These are phyloP conservation scores for Drosophila maculinotata DNA, from an alignment of 2,888 invertebrate genomes.

Conservation along the genomic window DNA sequence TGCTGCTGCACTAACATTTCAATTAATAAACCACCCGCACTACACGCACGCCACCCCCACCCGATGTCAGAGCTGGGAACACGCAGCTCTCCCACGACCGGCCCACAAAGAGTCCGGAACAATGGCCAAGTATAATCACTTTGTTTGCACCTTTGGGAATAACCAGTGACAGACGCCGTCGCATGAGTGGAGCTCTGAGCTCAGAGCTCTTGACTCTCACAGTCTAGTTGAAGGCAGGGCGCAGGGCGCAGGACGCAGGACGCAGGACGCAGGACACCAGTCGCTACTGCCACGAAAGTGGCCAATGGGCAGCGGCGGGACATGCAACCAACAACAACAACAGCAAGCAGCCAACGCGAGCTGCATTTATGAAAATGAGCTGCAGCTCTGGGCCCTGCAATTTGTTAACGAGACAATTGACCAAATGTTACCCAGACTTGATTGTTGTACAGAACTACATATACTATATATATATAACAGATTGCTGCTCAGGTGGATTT, in stretches of 20 bases:
- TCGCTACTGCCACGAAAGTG: slow-evolving; percentile 30
- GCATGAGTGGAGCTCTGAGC: slow-evolving; percentile 60
- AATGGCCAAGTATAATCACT: slow-evolving; percentile 82
- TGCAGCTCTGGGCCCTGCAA: slow-evolving; percentile 56
- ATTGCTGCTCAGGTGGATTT: background rate
- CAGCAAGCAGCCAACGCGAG: slow-evolving; percentile 16
- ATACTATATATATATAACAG: slow-evolving; percentile 2
- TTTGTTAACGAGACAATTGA: slow-evolving; percentile 78
- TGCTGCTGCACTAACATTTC: slow-evolving; percentile 71
- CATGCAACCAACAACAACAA: slow-evolving; percentile 34
- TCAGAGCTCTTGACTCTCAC: slow-evolving; percentile 13
- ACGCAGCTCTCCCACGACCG: slow-evolving; percentile 48
- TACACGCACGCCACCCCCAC: slow-evolving; percentile 35
- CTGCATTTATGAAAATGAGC: slow-evolving; percentile 77
- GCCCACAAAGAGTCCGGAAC: slow-evolving; percentile 66
- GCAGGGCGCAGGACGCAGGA: too few relatives aligned
- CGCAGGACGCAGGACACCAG: slow-evolving; percentile 10
- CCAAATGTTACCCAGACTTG: slow-evolving; percentile 64
- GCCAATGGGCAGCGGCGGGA: slow-evolving; percentile 15
- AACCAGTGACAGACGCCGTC: slow-evolving; percentile 74
- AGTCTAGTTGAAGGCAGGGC: slow-evolving; percentile 1
- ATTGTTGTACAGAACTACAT: slow-evolving; percentile 47
- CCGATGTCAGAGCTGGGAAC: slow-evolving; percentile 20
- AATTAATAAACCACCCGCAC: slow-evolving; percentile 71
- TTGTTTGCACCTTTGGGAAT: slow-evolving; percentile 84